Evolutionary conservation across 1,140 invertebrate genomes (phyloP), one percentile per base, ranked within the genome.

Genomic region (Trachelipus rathkii): DNA sequence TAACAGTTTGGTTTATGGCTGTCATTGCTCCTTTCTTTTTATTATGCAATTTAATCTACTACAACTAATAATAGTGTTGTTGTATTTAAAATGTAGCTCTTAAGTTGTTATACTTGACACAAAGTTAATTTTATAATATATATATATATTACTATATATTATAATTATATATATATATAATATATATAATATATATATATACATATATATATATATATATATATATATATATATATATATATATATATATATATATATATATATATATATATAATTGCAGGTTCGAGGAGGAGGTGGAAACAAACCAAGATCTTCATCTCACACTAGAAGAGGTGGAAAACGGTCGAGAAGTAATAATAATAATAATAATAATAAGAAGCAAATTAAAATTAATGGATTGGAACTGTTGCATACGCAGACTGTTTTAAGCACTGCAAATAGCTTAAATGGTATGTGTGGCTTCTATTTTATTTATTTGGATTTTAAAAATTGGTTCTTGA

Each of bases 391-490:
- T 80, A 91, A 91, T 76, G 93, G 94, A 21, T 86, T 97, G 72
- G 95, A 96, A 86, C 86, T 96, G 78, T 85, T 97, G 76, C 95
- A 97, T 84, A 94, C 90, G 82, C 92, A 96, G 85, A 97, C 95
- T 21, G 85, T 97, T 71, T 88, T 95, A 5, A 96, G 93, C 82
- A 96, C 94, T 0, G 50, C 50, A 15, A 60, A 60, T 19, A 15
- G 11, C 19, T 19, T 60, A 19, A 60, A 13, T 15, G 50, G 50
- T 60, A 15, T 60, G 50, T 60, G 8, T 4, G 33, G 2, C 33
- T 6, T 33, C 33, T 33, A 3, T 1, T 33, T 33, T 33, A 33
- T 33, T 33, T 33, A 33, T 33, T 33, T 3, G 33, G 33, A 33
- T 6, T 3, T 6, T 33, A 33, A 33, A 33, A 33, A 33, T 33